Evolutionary conservation across 2,113 vertebrate genomes (phyloP).

Genomic region (Bufo gargarizans): DNA sequence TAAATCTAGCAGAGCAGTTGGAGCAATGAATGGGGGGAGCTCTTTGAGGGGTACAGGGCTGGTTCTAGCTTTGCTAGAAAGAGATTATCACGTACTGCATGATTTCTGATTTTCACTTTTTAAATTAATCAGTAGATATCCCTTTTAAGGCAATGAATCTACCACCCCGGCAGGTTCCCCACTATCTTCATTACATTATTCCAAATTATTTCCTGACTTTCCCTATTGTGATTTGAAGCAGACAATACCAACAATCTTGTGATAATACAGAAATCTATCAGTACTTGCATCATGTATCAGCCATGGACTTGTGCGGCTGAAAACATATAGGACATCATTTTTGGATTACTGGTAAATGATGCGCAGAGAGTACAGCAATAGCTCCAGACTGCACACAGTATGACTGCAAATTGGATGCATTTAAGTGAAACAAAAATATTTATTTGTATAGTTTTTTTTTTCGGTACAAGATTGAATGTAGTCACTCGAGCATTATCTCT

Average conservation of each 20-base stretch:
- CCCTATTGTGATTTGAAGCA: neutral
- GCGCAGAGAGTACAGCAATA: neutral
- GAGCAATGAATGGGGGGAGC: no score
- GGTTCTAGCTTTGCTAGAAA: no score
- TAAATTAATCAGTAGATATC: no score
- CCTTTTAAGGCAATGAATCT: no score
- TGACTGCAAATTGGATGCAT: conserved; percentile 45
- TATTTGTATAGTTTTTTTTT: conserved; percentile 39
- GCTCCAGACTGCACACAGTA: neutral
- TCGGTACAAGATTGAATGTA: conserved; percentile 7
- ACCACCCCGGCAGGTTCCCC: no score
- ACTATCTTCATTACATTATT: no score
- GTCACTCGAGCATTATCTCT: conserved; percentile 3
- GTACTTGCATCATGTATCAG: neutral
- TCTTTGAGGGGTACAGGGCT: no score
- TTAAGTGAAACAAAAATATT: conserved; percentile 50
- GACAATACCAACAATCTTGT: neutral
- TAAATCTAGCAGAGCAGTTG: no score
- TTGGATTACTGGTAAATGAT: conserved; percentile 39
- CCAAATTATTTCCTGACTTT: neutral
- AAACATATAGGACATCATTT: conserved; percentile 27
- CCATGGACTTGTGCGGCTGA: conserved; percentile 18
- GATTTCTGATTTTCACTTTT: no score
- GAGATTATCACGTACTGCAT: no score
- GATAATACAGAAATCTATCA: neutral